Percentiles rank a stretch among this genome's conserved stretches.
phyloP scores from a whole-genome alignment of 2,797 vertebrate genomes.

The Chanos chanos region DNA sequence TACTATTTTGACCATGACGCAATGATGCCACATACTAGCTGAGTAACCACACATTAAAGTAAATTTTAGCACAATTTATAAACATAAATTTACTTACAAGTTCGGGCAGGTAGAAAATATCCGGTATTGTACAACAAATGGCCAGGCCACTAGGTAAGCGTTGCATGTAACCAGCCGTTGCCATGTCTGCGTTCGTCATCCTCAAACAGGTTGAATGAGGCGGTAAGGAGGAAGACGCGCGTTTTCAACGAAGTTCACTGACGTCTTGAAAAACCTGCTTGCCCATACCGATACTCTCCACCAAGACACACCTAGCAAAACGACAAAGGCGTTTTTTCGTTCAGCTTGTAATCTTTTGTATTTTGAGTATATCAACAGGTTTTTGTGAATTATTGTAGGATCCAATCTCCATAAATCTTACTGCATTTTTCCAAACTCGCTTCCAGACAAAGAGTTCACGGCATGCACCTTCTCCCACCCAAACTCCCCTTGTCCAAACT shows the following conservation, averaged over 20 bases:
- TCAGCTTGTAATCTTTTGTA: not conserved
- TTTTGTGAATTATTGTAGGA: not conserved
- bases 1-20: too few species aligned
- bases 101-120: conserved; percentile 77
- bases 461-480: too few species aligned
- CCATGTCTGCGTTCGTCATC: conserved; percentile 42
- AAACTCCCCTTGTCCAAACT: too few species aligned
- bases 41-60: not conserved
- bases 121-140: conserved; percentile 72
- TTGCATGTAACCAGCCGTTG: conserved; percentile 51
- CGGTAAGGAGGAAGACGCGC: not conserved
- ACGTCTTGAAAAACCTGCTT: conserved; percentile 37
- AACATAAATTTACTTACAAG: conserved; percentile 69
- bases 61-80: not conserved
- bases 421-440: too few species aligned
- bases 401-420: not conserved
- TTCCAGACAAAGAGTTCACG: too few species aligned
- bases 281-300: not conserved
- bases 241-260: conserved; percentile 22
- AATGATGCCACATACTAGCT: too few species aligned
- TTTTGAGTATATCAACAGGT: not conserved
- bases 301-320: conserved; percentile 22
- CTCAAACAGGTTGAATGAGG: conserved; percentile 1
- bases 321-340: not conserved
- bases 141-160: conserved; percentile 71